Evolutionary conservation across 2,113 vertebrate species (phyloP), one percentile per base, ranked within the genome.

Genomic region (Hypocryptadius cinnamomeus): DNA sequence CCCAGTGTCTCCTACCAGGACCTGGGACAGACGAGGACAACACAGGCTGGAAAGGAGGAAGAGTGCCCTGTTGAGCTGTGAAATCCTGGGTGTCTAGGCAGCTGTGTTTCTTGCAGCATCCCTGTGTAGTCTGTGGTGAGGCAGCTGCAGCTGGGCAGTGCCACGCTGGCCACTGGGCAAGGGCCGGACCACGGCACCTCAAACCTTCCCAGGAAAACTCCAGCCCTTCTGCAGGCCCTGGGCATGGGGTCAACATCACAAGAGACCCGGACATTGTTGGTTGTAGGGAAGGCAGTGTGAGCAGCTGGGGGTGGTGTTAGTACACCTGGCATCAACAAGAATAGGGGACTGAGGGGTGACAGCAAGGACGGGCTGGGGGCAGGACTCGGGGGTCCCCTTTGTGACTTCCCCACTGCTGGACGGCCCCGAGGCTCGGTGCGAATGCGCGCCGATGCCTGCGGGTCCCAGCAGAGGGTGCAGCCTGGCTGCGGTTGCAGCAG

Each of bases 391-490:
- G 10, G 15, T 82, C 21, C 22, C 33, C 33, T 64, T 54, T 15
- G 2, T 39, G 40, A 28, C 10, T 5, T 33, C 31, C 4, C 5
- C 16, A 2, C 6, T 15, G n/a, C 64, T n/a, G 30, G 10, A 35
- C 24, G 25, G 17, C 31, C 35, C 60, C 4, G 25, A 30, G 54
- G 69, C 54, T 61, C 60, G 15, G 13, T 13, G 72, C 24, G 24
- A 66, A 42, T 42, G 59, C 24, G 81, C 21, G 96, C 87, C 90
- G 48, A 91, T 96, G 95, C 96, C 93, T 17, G 85, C 60, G 22
- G 76, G 44, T 77, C 90, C 96, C 96, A 92, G 90, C 96, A 96
- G 96, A 94, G 96, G 96, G 96, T 90, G 96, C 96, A 95, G 85
- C 94, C 79, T 16, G 69, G 90, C 90, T 94, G 92, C 93, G 37